Evolutionary conservation across 2,888 invertebrate genomes (phyloP), one percentile per base, ranked within the genome.

Genomic region (Microctonus hyperodae): DNA sequence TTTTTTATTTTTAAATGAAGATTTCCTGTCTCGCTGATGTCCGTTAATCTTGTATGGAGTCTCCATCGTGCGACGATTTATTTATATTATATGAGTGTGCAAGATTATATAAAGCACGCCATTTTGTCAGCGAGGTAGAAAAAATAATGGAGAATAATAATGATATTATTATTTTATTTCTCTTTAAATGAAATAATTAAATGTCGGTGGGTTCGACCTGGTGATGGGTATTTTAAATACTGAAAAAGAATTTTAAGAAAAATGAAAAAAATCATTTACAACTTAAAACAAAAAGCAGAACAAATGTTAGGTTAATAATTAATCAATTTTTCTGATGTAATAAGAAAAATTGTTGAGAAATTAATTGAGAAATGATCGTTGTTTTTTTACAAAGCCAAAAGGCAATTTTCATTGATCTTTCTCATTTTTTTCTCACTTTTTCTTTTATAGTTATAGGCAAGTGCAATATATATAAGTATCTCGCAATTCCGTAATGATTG

Each of bases 201-300:
- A 44, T 44, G 44, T 44, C 44, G 44, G 16, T 44, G 44, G 44
- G 44, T 44, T 67, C 75, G 76, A 78, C 73, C 69, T 74, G 81
- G 81, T 79, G 80, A 75, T 78, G 81, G 80, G 80, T 80, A 79
- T 58, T 64, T 68, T 71, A 65, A 66, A 68, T 44, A 44, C 13
- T n/a, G 37, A 37, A 37, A 13, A 13, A 37, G n/a, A 13, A 37
- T 50, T 33, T 59, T 22, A 25, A 40, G 10, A 33, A 48, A 33
- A 62, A 50, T 40, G 33, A 55, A 56, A 69, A 67, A 56, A 48
- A 48, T 1, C 2, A 28, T 28, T 28, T 28, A 28, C 28, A 28
- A 28, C 7, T 28, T 11, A 22, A 13, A 25, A 22, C 5, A 23
- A 25, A 2, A n/a, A 23, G 20, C 35, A 57, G 22, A 33, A 57